Evolutionary conservation across 2,113 vertebrate species (phyloP).

Genomic region (Polypterus senegalus): DNA sequence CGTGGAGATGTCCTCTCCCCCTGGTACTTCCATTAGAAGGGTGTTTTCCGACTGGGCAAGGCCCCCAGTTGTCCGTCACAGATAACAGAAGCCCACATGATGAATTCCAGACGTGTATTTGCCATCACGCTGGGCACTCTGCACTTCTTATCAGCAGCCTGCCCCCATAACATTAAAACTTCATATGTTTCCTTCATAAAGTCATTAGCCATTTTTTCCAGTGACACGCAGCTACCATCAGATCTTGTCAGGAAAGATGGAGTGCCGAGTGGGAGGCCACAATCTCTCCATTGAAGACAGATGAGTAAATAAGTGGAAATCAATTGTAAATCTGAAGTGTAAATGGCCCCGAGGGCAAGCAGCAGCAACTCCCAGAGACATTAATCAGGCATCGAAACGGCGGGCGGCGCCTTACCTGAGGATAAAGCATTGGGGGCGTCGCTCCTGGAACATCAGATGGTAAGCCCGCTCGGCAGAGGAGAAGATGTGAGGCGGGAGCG

Average conservation of each 20-base stretch:
- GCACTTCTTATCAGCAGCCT: too few species aligned
- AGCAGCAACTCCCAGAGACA: constrained; percentile 8
- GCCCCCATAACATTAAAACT: too few species aligned
- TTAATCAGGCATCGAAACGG: neutral
- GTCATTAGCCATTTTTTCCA: too few species aligned
- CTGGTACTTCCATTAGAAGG: too few species aligned
- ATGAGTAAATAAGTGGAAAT: constrained; percentile 20
- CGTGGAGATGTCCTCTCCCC: too few species aligned
- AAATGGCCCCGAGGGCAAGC: constrained; percentile 5
- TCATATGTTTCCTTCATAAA: too few species aligned
- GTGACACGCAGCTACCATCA: neutral
- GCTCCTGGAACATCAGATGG: constrained; percentile 82
- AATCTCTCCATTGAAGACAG: constrained; percentile 4
- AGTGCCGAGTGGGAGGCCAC: neutral
- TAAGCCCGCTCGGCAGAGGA: constrained; percentile 81
- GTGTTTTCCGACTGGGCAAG: too few species aligned
- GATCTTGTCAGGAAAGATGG: neutral
- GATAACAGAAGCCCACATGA: too few species aligned
- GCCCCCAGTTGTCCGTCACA: too few species aligned
- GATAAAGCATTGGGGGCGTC: constrained; percentile 74
- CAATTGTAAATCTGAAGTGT: constrained; percentile 9
- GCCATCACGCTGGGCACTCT: too few species aligned
- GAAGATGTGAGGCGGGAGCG: constrained; percentile 87
- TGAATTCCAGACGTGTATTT: too few species aligned
- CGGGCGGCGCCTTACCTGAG: constrained; percentile 58